phyloP scores from a whole-genome alignment of 2,113 vertebrate species.

The Oxygymnocypris stewartii region DNA sequence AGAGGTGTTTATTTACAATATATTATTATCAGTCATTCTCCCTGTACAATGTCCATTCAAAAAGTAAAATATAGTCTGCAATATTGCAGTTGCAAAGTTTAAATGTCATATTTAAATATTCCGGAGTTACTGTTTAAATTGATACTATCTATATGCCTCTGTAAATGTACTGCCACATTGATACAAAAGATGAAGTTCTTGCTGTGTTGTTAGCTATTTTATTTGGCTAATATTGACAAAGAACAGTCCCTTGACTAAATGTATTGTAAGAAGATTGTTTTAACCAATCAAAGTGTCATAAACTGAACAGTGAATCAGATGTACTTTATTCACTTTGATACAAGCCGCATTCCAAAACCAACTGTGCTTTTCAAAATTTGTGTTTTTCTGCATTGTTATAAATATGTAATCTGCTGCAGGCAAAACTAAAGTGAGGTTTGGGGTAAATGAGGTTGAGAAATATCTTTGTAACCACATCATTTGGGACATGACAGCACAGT shows the following conservation, averaged over 20 bases:
- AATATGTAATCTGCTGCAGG: not conserved
- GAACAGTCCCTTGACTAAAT: not conserved
- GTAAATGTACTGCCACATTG: not conserved
- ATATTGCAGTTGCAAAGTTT: not conserved
- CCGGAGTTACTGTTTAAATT: not conserved
- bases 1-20: slow-evolving; percentile 8
- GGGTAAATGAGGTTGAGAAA: not conserved
- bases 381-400: not conserved
- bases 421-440: not conserved
- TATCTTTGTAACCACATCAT: not conserved
- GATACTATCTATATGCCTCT: not conserved
- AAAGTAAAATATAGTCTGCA: not conserved
- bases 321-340: not conserved
- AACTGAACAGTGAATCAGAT: not conserved
- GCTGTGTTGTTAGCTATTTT: not conserved
- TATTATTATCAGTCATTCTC: not conserved
- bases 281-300: not conserved
- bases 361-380: not conserved
- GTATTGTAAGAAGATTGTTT: not conserved
- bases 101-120: not conserved
- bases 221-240: not conserved
- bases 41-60: not conserved
- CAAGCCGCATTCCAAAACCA: not conserved
- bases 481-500: not conserved
- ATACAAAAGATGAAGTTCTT: not conserved